phyloP scores from a whole-genome alignment of 2,888 invertebrate species.

The Argyresthia albistria region DNA sequence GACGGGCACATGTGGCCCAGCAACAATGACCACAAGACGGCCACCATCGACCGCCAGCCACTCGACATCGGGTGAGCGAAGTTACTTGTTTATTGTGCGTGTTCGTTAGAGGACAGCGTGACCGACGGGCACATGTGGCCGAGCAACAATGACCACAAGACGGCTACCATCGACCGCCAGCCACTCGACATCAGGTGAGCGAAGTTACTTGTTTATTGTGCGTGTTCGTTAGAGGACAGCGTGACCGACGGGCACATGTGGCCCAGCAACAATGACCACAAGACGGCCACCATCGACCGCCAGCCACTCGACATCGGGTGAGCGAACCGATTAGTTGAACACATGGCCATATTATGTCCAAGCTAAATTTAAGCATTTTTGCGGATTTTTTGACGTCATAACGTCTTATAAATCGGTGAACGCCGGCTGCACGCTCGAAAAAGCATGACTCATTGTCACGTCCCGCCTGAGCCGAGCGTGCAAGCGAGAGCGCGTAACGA shows the following conservation, averaged over 20 bases:
- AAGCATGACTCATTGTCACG: no score
- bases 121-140: conserved; percentile 66
- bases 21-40: conserved; percentile 62
- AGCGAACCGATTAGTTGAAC: conserved; percentile 7
- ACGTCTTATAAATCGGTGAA: no score
- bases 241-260: conserved; percentile 64
- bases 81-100: conserved; percentile 13
- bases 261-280: conserved; percentile 66
- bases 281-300: conserved; percentile 60
- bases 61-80: conserved; percentile 54
- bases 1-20: conserved; percentile 65
- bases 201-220: conserved; percentile 11
- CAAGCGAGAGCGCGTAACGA: no score
- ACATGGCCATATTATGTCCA: no score
- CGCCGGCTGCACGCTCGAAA: no score
- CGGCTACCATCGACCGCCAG: conserved; percentile 62
- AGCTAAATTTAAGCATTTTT: no score
- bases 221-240: conserved; percentile 65
- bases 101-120: conserved; percentile 65
- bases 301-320: conserved; percentile 66
- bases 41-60: conserved; percentile 63
- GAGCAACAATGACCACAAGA: conserved; percentile 62
- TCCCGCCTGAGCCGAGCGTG: no score
- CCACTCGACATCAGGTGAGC: conserved; percentile 62
- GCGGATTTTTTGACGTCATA: no score